These are phyloP conservation scores for Mythimna vitellina DNA, from an alignment of 2,888 invertebrate species.

Conservation along the genomic window DNA sequence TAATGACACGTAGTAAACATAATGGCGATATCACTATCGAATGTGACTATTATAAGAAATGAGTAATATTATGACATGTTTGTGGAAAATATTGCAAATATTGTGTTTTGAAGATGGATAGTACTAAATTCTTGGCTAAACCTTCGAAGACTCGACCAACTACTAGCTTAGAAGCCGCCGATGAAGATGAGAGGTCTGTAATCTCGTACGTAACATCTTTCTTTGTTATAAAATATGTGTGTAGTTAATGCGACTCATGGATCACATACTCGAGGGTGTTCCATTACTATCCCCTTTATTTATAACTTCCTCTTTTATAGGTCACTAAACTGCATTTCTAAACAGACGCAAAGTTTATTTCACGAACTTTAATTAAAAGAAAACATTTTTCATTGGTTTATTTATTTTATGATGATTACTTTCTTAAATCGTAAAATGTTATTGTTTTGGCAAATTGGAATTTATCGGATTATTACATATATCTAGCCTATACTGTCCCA, in stretches of 20 bases:
- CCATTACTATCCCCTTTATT: slow-evolving; percentile 3
- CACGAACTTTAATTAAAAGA: too few relatives aligned
- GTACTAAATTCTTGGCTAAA: slow-evolving; percentile 70
- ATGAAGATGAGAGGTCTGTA: slow-evolving; percentile 83
- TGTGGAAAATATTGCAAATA: slow-evolving; percentile 50
- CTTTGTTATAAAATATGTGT: neutral
- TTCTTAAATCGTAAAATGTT: neutral
- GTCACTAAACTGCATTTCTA: neutral
- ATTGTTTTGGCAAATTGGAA: neutral
- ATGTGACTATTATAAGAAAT: slow-evolving; percentile 32
- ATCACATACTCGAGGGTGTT: neutral
- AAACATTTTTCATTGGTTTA: neutral
- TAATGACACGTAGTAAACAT: slow-evolving; percentile 24
- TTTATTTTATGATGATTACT: neutral
- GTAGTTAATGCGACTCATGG: neutral
- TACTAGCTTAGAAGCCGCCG: slow-evolving; percentile 76
- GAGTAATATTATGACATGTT: slow-evolving; percentile 58
- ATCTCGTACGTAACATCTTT: slow-evolving; percentile 37
- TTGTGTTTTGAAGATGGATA: slow-evolving; percentile 80
- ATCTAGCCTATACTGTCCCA: too few relatives aligned
- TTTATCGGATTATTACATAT: too few relatives aligned
- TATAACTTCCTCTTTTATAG: neutral
- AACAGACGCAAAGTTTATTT: neutral
- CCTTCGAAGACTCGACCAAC: slow-evolving; percentile 68
- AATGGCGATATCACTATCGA: slow-evolving; percentile 26